These are phyloP conservation scores for Apoda limacodes DNA, from an alignment of 2,888 invertebrate species.

Conservation along the genomic window DNA sequence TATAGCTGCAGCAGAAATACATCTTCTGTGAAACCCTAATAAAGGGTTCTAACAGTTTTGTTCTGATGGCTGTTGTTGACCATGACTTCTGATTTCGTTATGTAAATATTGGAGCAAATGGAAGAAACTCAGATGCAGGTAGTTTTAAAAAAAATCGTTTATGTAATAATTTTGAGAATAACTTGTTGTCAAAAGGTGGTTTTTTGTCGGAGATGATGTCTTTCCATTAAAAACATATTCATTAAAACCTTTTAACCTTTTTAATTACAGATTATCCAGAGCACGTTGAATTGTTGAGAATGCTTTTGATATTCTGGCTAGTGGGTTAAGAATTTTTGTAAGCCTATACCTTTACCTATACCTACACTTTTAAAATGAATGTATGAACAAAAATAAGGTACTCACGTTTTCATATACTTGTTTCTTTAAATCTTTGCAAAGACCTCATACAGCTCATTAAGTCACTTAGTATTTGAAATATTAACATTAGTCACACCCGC, in stretches of 20 bases:
- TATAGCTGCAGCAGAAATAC: too few relatives aligned
- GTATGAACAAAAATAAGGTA: too few relatives aligned
- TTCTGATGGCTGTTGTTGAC: constrained; percentile 13
- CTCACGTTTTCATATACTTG: too few relatives aligned
- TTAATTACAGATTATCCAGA: constrained; percentile 16
- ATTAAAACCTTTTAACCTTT: constrained; percentile 15
- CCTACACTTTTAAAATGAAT: too few relatives aligned
- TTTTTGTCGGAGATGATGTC: constrained; percentile 14
- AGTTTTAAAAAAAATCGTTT: constrained; percentile 12
- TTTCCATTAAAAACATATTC: constrained; percentile 14
- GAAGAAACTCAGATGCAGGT: constrained; percentile 12
- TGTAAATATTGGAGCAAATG: constrained; percentile 19
- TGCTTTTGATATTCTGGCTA: constrained; percentile 17
- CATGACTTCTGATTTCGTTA: constrained; percentile 13
- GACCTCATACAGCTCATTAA: too few relatives aligned
- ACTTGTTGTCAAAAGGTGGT: constrained; percentile 14
- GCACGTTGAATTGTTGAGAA: constrained; percentile 17
- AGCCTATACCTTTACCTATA: too few relatives aligned
- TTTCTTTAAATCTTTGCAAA: too few relatives aligned
- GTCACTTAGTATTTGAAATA: too few relatives aligned
- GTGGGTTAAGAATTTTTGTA: constrained; percentile 18
- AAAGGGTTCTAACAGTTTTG: constrained; percentile 8
- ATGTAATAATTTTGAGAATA: constrained; percentile 12
- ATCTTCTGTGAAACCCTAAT: too few relatives aligned
- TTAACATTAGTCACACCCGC: too few relatives aligned